Conservation (phyloP, 1,140 invertebrate genomes). For the Drosophila parvula region DNA sequence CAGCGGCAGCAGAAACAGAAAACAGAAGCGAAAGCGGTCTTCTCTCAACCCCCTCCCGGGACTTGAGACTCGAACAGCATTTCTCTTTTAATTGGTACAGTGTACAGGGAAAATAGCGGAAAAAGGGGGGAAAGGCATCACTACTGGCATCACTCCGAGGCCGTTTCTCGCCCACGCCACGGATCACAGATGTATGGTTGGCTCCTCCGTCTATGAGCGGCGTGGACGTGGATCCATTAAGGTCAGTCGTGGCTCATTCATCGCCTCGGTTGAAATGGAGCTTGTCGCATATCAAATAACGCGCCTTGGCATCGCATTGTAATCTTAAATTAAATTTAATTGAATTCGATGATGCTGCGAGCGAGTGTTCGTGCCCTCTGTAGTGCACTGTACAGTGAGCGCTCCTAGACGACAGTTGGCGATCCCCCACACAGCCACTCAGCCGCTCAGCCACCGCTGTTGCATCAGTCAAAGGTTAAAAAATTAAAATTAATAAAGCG, state of each 20-base stretch:
- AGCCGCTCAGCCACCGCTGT: constrained; percentile 28
- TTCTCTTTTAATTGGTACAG: constrained; percentile 64
- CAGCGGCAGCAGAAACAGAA: constrained; percentile 53
- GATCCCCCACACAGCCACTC: constrained; percentile 21
- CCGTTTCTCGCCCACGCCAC: constrained; percentile 42
- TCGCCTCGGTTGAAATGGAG: constrained; percentile 52
- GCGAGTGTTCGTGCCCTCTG: constrained; percentile 29
- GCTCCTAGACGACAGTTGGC: constrained; percentile 50
- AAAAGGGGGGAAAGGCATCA: constrained; percentile 19
- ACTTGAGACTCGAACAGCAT: constrained; percentile 32
- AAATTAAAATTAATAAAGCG: constrained; percentile 73
- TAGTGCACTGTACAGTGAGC: constrained; percentile 22
- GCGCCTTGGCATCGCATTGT: constrained; percentile 65
- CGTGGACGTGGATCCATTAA: constrained; percentile 66
- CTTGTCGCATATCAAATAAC: constrained; percentile 55
- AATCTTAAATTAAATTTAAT: constrained; percentile 84
- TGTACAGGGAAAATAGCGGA: constrained; percentile 18
- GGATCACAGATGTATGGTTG: constrained; percentile 47
- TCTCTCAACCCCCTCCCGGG: constrained; percentile 41
- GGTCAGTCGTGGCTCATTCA: constrained; percentile 71
- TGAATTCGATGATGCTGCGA: constrained; percentile 76
- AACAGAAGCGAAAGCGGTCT: constrained; percentile 42
- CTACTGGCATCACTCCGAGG: constrained; percentile 26
- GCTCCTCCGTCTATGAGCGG: constrained; percentile 36
- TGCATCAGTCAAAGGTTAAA: constrained; percentile 76